phyloP scores from a whole-genome alignment of 2,797 vertebrate species.

The Cossypha caffra region DNA sequence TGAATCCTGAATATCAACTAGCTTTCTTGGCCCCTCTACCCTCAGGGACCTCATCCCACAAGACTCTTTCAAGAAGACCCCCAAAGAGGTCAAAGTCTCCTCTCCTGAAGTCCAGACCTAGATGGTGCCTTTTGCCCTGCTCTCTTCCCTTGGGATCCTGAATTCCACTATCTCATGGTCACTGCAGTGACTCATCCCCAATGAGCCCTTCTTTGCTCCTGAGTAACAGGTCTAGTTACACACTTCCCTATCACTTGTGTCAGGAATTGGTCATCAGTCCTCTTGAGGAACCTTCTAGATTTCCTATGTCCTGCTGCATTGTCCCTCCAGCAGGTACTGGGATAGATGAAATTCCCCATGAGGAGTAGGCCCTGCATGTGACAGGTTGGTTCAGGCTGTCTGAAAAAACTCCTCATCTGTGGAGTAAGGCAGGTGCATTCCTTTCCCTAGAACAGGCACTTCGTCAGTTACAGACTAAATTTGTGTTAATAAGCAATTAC shows the following conservation, averaged over 20 bases:
- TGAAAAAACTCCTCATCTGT: not conserved
- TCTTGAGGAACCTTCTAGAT: not conserved
- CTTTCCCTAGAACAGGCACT: not conserved
- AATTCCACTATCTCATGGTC: not conserved
- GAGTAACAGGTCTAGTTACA: not conserved
- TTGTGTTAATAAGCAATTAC: not conserved
- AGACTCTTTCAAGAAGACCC: not conserved
- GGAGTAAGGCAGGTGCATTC: not conserved
- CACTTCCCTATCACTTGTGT: not conserved
- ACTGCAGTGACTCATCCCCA: not conserved
- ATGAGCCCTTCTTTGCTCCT: rapidly evolving
- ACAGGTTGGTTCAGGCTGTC: not conserved
- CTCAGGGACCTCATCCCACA: not conserved
- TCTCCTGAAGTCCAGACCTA: not conserved
- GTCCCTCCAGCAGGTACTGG: not conserved
- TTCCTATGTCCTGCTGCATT: not conserved
- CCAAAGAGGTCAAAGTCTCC: not conserved
- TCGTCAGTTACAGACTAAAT: not conserved
- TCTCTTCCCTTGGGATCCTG: not conserved
- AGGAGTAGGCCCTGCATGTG: not conserved
- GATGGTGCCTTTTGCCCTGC: not conserved
- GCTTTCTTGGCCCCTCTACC: not conserved
- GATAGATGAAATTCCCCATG: not conserved
- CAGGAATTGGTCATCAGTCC: not conserved
- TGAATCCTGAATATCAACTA: not conserved